These are phyloP conservation scores for Limnephilus auricula DNA, from an alignment of 2,888 invertebrate species.

Conservation along the genomic window DNA sequence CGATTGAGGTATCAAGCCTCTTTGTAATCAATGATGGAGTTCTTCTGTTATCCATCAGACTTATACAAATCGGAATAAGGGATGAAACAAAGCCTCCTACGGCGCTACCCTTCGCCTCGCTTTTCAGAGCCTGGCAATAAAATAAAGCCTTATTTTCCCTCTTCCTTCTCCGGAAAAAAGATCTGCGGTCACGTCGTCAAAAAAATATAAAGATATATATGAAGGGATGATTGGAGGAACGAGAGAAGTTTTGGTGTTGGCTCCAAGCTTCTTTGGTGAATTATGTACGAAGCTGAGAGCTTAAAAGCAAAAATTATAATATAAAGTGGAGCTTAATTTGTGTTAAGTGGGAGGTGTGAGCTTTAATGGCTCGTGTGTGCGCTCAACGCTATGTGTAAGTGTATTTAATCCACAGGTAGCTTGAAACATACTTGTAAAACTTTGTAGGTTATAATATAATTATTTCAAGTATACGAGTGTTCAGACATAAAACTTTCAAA, in stretches of 20 bases:
- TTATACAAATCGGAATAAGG: constrained; percentile 45
- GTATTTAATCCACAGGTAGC: not conserved
- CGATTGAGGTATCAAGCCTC: constrained; percentile 8
- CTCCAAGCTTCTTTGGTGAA: constrained; percentile 15
- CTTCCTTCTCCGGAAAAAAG: constrained; percentile 19
- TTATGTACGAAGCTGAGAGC: constrained; percentile 3
- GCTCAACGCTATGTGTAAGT: not conserved
- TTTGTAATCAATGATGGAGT: constrained; percentile 38
- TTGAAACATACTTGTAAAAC: not conserved
- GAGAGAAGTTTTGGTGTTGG: not conserved
- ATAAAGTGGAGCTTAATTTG: constrained; percentile 19
- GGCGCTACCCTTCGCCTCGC: not conserved
- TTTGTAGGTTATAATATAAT: not conserved
- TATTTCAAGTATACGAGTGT: not conserved
- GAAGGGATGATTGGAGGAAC: constrained; percentile 11
- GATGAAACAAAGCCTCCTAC: constrained; percentile 34
- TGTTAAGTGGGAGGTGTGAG: constrained; percentile 18
- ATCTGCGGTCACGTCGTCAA: constrained; percentile 30
- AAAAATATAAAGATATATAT: constrained; percentile 5
- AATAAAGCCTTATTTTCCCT: constrained; percentile 26
- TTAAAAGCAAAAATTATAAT: constrained; percentile 11
- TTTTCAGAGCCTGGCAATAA: constrained; percentile 16
- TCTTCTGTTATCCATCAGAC: constrained; percentile 43
- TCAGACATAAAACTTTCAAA: too few species aligned
- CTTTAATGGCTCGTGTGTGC: not conserved